Percentiles rank a stretch among this genome's conserved stretches.
Evolutionary conservation across 2,797 vertebrate species (phyloP).

Genomic region (Mallotus villosus): DNA sequence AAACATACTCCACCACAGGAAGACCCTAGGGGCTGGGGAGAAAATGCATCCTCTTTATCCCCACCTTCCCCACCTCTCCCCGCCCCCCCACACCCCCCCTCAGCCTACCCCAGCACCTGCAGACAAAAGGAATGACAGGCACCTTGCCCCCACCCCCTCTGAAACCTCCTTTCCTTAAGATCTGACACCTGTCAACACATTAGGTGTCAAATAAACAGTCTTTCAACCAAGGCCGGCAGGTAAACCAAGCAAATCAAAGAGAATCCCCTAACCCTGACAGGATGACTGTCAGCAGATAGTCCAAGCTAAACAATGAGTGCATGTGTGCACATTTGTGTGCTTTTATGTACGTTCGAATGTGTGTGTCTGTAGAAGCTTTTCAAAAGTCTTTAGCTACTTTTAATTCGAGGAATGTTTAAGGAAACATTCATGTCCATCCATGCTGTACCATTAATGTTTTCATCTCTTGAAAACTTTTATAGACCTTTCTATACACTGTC

Average conservation of each 20-base stretch:
- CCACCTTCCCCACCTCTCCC: not conserved
- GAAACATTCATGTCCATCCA: too few species aligned
- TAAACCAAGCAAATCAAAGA: slow-evolving; percentile 49
- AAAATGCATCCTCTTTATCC: slow-evolving; percentile 20
- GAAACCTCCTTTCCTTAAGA: not conserved
- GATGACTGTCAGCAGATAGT: slow-evolving; percentile 31
- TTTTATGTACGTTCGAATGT: not conserved
- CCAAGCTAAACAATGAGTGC: slow-evolving; percentile 28
- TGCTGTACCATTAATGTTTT: too few species aligned
- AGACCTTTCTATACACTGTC: too few species aligned
- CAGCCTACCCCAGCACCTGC: slow-evolving; percentile 19
- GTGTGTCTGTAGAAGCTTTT: not conserved
- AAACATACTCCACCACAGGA: slow-evolving; percentile 74
- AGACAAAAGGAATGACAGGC: slow-evolving; percentile 51
- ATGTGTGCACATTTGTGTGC: not conserved
- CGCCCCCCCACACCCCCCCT: not conserved
- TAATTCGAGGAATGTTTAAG: not conserved
- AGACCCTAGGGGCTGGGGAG: slow-evolving; percentile 69
- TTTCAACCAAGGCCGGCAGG: slow-evolving; percentile 64
- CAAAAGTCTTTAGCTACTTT: not conserved
- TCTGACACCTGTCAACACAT: slow-evolving; percentile 69
- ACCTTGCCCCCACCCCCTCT: slow-evolving; percentile 31
- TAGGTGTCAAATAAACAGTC: slow-evolving; percentile 65
- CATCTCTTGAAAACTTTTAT: too few species aligned
- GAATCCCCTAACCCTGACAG: slow-evolving; percentile 24